Base-by-base conservation (phyloP, 2,888 invertebrate genomes). In the Synanthedon tipuliformis region DNA sequence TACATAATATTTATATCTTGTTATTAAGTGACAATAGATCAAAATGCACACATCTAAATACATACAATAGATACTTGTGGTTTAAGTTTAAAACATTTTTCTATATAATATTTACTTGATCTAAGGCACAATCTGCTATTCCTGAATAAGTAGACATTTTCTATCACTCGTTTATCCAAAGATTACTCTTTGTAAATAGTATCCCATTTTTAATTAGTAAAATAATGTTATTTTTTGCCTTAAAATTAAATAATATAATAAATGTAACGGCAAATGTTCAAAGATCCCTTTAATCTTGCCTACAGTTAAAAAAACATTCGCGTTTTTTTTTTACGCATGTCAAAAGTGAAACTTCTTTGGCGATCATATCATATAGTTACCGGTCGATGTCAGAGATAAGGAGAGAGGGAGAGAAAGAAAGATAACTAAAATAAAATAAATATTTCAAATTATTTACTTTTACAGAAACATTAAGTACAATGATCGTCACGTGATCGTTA, bases 91-190 rank as follows among this genome's bases (percentile, higher is more conserved):
- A 75, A 69, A 71, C 61, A 61, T 55, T 54, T 59, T 40, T 54
- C 50, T 53, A 23, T 52, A 63, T 64, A 69, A 73, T 72, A 23
- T 5, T 23, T 76, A 79, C 49, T 76, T 78, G 75, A 76, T 81
- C 85, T 85, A 86, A 87, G 86, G 86, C 86, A 87, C 86, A 80
- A 83, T 81, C 74, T 70, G 73, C 81, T 81, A 82, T 66, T 69
- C 67, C 69, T 78, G 78, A 82, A 81, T 81, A 80, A 71, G 63
- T 78, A 71, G 27, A 34, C 34, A 34, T 49, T 15, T 11, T 69
- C 73, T 78, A 81, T 79, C 80, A 83, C 81, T 78, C 73, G 60
- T 69, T 34, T 64, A 59, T 72, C 73, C 61, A 68, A 71, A 75
- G 78, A 72, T 78, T 77, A 69, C 75, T 82, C 72, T 71, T 73